Conservation (phyloP, 1,140 invertebrate genomes). For the Hylaeus anthracinus region DNA sequence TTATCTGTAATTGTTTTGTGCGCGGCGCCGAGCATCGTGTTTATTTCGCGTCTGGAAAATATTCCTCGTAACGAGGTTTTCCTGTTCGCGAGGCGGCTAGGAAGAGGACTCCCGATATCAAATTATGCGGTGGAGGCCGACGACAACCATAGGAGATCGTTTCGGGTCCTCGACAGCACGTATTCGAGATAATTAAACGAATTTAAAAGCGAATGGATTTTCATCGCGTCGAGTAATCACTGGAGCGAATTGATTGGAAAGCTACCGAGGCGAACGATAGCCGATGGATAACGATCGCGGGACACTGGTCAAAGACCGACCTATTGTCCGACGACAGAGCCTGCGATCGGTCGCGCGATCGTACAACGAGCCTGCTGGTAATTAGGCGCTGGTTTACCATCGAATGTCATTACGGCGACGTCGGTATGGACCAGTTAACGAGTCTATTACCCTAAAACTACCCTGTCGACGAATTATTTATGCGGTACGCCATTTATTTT, state of each 20-base stretch:
- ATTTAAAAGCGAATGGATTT: slow-evolving; percentile 28
- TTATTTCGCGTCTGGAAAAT: slow-evolving; percentile 1
- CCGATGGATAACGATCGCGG: slow-evolving; percentile 7
- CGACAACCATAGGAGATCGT: slow-evolving; percentile 5
- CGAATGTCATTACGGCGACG: not conserved
- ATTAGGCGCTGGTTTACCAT: slow-evolving; percentile 18
- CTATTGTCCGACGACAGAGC: slow-evolving; percentile 3
- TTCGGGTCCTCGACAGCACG: not conserved
- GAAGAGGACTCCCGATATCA: not conserved
- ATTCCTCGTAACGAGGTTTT: slow-evolving; percentile 25
- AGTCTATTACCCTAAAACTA: not conserved
- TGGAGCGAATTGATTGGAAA: slow-evolving; percentile 21
- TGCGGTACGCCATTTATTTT: too few relatives aligned
- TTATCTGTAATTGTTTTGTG: slow-evolving; percentile 19
- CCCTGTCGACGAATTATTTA: not conserved
- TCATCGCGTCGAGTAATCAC: slow-evolving; percentile 22
- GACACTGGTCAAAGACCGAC: not conserved
- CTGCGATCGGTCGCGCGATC: not conserved
- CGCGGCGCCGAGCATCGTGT: not conserved
- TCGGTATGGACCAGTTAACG: not conserved
- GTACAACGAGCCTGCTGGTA: not conserved
- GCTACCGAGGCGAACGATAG: not conserved
- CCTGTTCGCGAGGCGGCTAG: too few relatives aligned
- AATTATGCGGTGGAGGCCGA: slow-evolving; percentile 24
- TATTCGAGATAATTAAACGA: slow-evolving; percentile 38